phyloP scores from a whole-genome alignment of 1,140 invertebrate genomes.

The Anoplophora glabripennis region DNA sequence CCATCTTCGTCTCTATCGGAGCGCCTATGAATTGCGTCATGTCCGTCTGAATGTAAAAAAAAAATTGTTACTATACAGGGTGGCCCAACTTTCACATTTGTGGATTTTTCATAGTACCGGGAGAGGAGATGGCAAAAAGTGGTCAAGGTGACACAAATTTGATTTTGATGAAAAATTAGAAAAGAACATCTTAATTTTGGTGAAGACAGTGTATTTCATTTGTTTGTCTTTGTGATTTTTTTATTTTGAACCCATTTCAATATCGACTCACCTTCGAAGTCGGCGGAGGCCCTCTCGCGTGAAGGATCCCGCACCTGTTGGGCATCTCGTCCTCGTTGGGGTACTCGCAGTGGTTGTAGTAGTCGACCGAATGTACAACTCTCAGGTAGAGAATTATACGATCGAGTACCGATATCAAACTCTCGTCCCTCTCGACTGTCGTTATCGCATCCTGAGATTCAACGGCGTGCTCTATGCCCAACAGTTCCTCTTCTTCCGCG shows the following conservation, averaged over 20 bases:
- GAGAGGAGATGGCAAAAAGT: too few relatives aligned
- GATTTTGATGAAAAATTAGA: conserved; percentile 1
- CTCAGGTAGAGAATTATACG: conserved; percentile 89
- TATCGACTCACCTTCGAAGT: conserved; percentile 50
- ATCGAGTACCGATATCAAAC: conserved; percentile 69
- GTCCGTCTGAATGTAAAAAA: conserved; percentile 37
- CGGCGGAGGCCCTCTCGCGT: conserved; percentile 86
- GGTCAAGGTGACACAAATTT: too few relatives aligned
- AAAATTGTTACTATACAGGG: too few relatives aligned
- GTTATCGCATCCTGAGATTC: conserved; percentile 57
- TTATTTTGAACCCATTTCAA: too few relatives aligned
- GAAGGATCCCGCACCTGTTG: conserved; percentile 97
- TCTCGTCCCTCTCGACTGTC: conserved; percentile 76
- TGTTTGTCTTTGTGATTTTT: too few relatives aligned
- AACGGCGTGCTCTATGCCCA: conserved; percentile 67
- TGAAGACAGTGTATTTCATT: too few relatives aligned
- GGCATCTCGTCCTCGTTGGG: conserved; percentile 99
- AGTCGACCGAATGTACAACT: conserved; percentile 98
- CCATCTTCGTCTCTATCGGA: conserved; percentile 76
- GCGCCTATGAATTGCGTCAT: conserved; percentile 46
- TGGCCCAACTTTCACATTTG: too few relatives aligned
- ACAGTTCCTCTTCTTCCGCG: conserved; percentile 94
- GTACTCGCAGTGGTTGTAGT: conserved; percentile 98
- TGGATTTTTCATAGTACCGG: too few relatives aligned
- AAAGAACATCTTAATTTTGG: too few relatives aligned